A percentile compares a stretch with the other conserved stretches of the same genome.
Evolutionary conservation across 1,140 invertebrate species (phyloP).

Genomic region (Rhyacophila brunnea): DNA sequence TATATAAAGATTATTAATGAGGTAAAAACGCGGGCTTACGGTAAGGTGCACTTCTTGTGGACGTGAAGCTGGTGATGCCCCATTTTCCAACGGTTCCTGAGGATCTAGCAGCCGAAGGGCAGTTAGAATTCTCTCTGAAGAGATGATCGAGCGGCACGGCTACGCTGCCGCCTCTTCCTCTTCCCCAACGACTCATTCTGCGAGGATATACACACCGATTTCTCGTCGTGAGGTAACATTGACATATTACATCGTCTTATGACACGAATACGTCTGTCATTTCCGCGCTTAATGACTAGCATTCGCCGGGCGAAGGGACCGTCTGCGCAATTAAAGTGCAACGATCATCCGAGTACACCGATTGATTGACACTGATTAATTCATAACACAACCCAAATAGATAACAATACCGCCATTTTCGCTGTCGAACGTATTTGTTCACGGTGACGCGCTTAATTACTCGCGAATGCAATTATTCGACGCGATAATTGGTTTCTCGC

Average conservation of each 20-base stretch:
- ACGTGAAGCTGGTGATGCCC: slow-evolving; percentile 92
- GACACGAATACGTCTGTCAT: slow-evolving; percentile 6
- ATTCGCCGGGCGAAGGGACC: slow-evolving; percentile 1
- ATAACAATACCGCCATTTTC: slow-evolving; percentile 58
- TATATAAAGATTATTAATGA: too few species aligned
- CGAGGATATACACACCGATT: slow-evolving; percentile 3
- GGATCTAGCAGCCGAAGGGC: slow-evolving; percentile 82
- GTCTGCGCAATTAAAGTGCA: slow-evolving; percentile 1
- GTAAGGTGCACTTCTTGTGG: slow-evolving; percentile 76
- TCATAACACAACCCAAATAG: slow-evolving; percentile 54
- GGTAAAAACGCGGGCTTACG: slow-evolving; percentile 48
- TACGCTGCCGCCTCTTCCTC: slow-evolving; percentile 60
- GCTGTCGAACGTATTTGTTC: slow-evolving; percentile 50
- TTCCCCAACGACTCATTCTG: slow-evolving; percentile 61
- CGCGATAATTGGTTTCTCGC: neutral
- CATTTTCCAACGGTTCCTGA: slow-evolving; percentile 89
- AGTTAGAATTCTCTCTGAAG: slow-evolving; percentile 82
- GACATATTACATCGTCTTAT: slow-evolving; percentile 7
- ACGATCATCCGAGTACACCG: slow-evolving; percentile 4
- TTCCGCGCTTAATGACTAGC: neutral
- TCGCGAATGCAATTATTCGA: neutral
- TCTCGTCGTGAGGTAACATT: slow-evolving; percentile 1
- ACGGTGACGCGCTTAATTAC: slow-evolving; percentile 40
- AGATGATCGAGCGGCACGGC: slow-evolving; percentile 60
- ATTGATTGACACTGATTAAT: slow-evolving; percentile 38